Evolutionary conservation across 2,113 vertebrate species (phyloP), one percentile per base, ranked within the genome.

Genomic region (Meleagris gallopavo): DNA sequence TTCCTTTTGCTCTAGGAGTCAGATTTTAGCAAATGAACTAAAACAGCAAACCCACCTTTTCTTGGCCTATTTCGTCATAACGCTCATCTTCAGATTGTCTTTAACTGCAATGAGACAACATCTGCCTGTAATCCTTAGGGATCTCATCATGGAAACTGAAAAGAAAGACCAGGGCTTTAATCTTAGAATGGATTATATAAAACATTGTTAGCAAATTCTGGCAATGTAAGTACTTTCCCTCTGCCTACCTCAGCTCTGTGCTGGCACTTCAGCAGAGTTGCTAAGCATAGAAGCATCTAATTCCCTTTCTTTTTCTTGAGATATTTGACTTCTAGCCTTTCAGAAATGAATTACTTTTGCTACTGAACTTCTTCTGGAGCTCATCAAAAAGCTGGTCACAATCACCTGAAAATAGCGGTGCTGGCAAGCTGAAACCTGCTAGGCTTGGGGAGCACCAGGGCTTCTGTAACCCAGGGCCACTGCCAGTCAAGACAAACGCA

Each of bases 41-140:
- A 18, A 38, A 30, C 20, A 65, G 27, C 27, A 86, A 72, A 72
- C 92, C 27, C 80, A 99, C 99, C 98, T 98, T 97, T 38, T 99
- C 98, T 93, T 98, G 98, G 89, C 99, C 98, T 95, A 99, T 99
- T 78, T 98, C 97, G 34, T 98, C 98, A 12, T 98, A 99, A 46
- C 97, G 96, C 36, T 99, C 98, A 52, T 99, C 99, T 94, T 99
- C 99, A 89, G 99, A 99, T 45, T 99, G 99, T 80, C 98, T 99
- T 12, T 43, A 43, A 99, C 99, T 3, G 99, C 99, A 0, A 98
- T 99, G 58, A 99, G 97, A 58, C 41, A 99, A 98, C 41, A 99
- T 98, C 10, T 99, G 98, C 87, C 99, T 97, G 58, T 99, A 99
- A 94, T 99, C 99, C 97, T 98, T 99, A 81, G 99, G 99, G 76